A percentile compares a stretch with the other conserved stretches of the same genome.
Evolutionary conservation across 2,797 vertebrate genomes (phyloP).

Genomic region (Scomberomorus guttatus): DNA sequence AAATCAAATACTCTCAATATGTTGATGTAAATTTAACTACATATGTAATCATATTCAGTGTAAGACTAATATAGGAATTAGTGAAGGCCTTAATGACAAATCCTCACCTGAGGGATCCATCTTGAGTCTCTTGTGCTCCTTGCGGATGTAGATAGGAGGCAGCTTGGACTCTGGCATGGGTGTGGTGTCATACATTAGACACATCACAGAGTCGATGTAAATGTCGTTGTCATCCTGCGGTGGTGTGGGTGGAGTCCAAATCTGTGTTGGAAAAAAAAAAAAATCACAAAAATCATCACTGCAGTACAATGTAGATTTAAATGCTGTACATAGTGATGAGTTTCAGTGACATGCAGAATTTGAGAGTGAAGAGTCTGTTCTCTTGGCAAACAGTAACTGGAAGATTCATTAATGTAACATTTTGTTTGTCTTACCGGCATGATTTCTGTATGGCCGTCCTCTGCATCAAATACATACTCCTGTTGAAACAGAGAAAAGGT

Average conservation of each 20-base stretch:
- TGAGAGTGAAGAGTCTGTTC: no score
- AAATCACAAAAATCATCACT: background rate
- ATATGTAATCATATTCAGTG: background rate
- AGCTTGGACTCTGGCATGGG: slow-evolving; percentile 93
- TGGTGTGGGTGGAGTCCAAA: slow-evolving; percentile 96
- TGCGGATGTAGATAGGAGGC: slow-evolving; percentile 92
- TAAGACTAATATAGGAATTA: no score
- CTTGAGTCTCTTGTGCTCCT: slow-evolving; percentile 94
- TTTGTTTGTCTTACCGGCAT: slow-evolving; percentile 90
- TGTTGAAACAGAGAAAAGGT: slow-evolving; percentile 70
- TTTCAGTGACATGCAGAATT: no score
- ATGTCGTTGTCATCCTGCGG: slow-evolving; percentile 96
- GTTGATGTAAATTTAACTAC: background rate
- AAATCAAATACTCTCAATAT: background rate
- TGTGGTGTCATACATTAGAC: slow-evolving; percentile 93
- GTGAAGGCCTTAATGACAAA: background rate
- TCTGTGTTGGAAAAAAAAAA: slow-evolving; percentile 76
- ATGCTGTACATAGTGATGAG: no score
- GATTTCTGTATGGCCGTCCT: slow-evolving; percentile 93
- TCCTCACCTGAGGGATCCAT: slow-evolving; percentile 90
- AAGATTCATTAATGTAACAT: background rate
- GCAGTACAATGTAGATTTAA: no score
- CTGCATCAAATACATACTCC: slow-evolving; percentile 94
- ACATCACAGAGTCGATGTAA: slow-evolving; percentile 95
- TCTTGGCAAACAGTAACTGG: background rate